Percentiles rank a stretch among this genome's conserved stretches.
Conservation (phyloP, 2,113 vertebrate genomes). For the Caretta caretta region DNA sequence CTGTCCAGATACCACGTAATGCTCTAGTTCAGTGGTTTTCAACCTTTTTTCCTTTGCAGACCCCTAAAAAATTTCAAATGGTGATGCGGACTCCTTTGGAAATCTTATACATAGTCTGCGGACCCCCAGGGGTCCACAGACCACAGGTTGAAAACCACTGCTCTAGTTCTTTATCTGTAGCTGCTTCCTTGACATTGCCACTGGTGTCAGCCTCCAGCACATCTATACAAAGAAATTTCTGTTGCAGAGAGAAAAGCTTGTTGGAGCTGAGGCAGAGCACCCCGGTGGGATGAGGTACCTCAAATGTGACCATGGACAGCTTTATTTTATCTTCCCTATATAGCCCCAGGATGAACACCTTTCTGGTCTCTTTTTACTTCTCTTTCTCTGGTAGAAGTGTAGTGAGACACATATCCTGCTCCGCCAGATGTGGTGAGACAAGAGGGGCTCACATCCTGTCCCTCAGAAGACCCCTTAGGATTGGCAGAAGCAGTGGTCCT, state of each 20-base stretch:
- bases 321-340: neutral
- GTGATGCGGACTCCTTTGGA: too few relatives aligned
- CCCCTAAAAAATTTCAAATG: too few relatives aligned
- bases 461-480: neutral
- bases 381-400: neutral
- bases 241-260: neutral
- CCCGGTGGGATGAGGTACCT: neutral
- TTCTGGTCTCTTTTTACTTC: neutral
- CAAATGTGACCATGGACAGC: neutral
- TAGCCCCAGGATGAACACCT: neutral
- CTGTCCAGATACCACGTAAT: neutral
- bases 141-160: too few relatives aligned
- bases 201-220: neutral
- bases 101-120: too few relatives aligned
- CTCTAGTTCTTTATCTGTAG: neutral
- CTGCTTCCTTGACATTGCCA: neutral
- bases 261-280: rapidly evolving
- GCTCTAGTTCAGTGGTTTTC: too few relatives aligned
- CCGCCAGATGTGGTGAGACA: neutral
- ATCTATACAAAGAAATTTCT: neutral
- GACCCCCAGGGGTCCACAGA: too few relatives aligned
- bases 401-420: neutral
- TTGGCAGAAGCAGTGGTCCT: rapidly evolving
- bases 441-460: neutral
- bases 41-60: too few relatives aligned